Evolutionary conservation across 2,113 vertebrate genomes (phyloP), one percentile per base, ranked within the genome.

Genomic region (Rhabdomys dilectus): DNA sequence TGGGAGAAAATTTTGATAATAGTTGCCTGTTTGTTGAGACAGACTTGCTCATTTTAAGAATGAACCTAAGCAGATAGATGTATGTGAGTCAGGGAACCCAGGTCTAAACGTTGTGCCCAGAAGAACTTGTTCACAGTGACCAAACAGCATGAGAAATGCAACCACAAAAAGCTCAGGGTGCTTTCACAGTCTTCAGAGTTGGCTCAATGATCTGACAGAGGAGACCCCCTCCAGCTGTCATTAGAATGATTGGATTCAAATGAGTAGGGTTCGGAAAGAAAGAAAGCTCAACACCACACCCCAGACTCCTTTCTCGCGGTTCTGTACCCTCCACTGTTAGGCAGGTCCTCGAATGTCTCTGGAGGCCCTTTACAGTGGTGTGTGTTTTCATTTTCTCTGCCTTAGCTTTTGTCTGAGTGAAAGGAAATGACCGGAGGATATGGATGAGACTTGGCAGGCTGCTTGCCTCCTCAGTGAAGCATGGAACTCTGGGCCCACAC

Each of bases 81-180:
- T 2, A 29, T 15, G 3, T 48, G 53, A 53, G 36, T 51, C n/a
- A 42, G 42, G 19, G 92, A 68, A 84, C 31, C 34, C 17, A 91
- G 76, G 56, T 82, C 68, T 29, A 68, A 88, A 93, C 5, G 90
- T 78, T 91, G 24, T 80, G 31, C 39, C 51, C 78, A 80, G 58
- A 1, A 95, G 36, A 93, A 87, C 89, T 94, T 95, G 64, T 86
- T 91, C 72, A 91, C 92, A 84, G 76, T 56, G 91, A 68, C 21
- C 85, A 87, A 84, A 88, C 22, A 86, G 81, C 48, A 60, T 45
- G 72, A 78, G 39, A 89, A 88, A 9, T 82, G 58, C 93, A 91
- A 89, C 89, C 34, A 78, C 11, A 77, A 89, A 89, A 88, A 70
- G 73, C 34, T 66, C 5, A 91, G 78, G 34, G 66, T 31, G 66